Conservation (phyloP, 2,797 vertebrate genomes). For the Malurus splendens region DNA sequence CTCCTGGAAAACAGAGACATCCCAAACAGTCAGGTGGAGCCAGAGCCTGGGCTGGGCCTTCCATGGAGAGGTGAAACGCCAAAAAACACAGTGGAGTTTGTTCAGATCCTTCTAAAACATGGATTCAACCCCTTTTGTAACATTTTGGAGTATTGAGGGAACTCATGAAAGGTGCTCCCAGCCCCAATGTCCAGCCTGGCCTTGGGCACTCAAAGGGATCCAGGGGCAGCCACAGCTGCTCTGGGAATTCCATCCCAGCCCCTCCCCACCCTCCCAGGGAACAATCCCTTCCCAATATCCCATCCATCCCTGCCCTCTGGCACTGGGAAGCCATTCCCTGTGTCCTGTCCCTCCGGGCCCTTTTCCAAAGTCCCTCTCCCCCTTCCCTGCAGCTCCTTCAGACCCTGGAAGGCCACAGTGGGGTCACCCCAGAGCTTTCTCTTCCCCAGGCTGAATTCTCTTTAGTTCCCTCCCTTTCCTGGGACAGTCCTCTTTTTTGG, state of each 20-base stretch:
- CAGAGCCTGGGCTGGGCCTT: neutral
- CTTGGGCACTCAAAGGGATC: too few species aligned
- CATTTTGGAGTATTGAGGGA: neutral
- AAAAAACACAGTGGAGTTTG: neutral
- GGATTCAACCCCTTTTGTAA: neutral
- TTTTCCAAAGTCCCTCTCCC: neutral
- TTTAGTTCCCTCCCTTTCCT: neutral
- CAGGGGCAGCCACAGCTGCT: too few species aligned
- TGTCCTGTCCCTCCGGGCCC: fast-evolving
- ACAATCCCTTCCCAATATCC: neutral
- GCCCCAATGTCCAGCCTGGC: neutral
- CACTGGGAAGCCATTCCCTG: neutral
- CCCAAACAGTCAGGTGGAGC: neutral
- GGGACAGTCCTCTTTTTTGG: neutral
- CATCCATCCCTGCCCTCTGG: neutral
- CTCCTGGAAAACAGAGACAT: neutral
- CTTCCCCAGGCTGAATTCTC: neutral
- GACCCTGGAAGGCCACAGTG: fast-evolving
- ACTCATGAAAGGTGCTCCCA: neutral
- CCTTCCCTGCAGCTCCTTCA: neutral
- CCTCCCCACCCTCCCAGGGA: too few species aligned
- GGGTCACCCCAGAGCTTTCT: neutral
- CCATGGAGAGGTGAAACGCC: neutral
- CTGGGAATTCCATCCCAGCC: too few species aligned
- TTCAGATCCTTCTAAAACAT: neutral